Base-by-base conservation (phyloP, 2,113 vertebrate genomes). In the Dipodomys merriami region DNA sequence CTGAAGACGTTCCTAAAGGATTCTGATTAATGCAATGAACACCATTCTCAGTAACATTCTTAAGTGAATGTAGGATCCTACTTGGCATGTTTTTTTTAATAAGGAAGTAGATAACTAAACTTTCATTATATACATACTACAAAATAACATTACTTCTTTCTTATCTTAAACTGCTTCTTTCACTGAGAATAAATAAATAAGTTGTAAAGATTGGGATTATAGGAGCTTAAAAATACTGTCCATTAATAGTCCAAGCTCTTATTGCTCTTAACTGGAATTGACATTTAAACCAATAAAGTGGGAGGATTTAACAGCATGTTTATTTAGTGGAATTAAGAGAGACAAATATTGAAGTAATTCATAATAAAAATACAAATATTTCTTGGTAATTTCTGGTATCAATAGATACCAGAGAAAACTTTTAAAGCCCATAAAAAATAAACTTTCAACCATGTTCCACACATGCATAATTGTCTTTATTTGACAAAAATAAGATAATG, bases 161-260 rank as follows among this genome's bases (percentile, higher is more conserved):
- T 67, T 72, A 91, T 84, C 81, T 89, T 85, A 88, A 83, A 69
- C n/a, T 93, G 13, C 22, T 73, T 94, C 77, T 74, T 68, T 0
- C 23, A 79, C 67, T 83, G 20, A 94, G 30, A 67, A 76, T 77
- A 89, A 73, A 83, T 35, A 72, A 83, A 20, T 67, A 60, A 74
- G 11, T 25, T 68, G 5, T 27, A 82, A 62, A 73, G 25, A 73
- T 9, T 88, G 19, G 30, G 15, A 15, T 16, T 91, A 1, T n/a
- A 79, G 23, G 15, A 10, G 29, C 15, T 83, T 91, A 64, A 78
- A 95, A 81, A 78, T 76, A 76, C 68, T 91, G 25, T 65, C 10
- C 18, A 35, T 1, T 1, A 86, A 83, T 3, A 30, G 20, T 6
- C n/a, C 27, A 57, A 5, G 13, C 60, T 83, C 15, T 44, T 20